Evolutionary conservation across 2,888 invertebrate species (phyloP).

Genomic region (Drosophila anceps): DNA sequence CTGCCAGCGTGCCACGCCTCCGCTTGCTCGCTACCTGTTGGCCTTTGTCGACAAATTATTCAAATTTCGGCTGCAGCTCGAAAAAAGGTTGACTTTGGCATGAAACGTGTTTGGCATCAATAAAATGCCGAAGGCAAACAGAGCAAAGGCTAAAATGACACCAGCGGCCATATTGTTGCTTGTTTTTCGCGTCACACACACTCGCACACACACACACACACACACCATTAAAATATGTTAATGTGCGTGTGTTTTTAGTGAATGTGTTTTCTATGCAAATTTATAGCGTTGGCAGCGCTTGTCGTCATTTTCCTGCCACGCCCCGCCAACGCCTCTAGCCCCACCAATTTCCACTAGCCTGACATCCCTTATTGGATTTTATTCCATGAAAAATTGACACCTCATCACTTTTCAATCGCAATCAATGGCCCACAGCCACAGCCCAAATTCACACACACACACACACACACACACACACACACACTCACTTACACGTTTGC

Average conservation of each 20-base stretch:
- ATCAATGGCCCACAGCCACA: constrained; percentile 47
- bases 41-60: constrained; percentile 55
- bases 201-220: constrained; percentile 9
- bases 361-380: constrained; percentile 44
- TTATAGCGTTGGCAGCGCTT: constrained; percentile 44
- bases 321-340: neutral
- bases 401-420: constrained; percentile 79
- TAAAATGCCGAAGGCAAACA: constrained; percentile 65
- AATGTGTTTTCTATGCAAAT: constrained; percentile 77
- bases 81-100: constrained; percentile 58
- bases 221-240: constrained; percentile 62
- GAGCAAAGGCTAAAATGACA: constrained; percentile 73
- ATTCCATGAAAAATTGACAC: constrained; percentile 75
- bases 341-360: neutral
- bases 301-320: constrained; percentile 3
- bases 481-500: constrained; percentile 4
- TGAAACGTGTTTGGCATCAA: constrained; percentile 75
- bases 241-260: constrained; percentile 57
- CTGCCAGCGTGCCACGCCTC: neutral
- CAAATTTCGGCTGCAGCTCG: constrained; percentile 52
- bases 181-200: constrained; percentile 30
- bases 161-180: constrained; percentile 75
- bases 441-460: constrained; percentile 1
- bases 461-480: neutral
- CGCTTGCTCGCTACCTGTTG: constrained; percentile 48